A percentile compares a stretch with the other conserved stretches of the same genome.
Conservation (phyloP, 2,888 invertebrate genomes). For the Epiblema foenella region DNA sequence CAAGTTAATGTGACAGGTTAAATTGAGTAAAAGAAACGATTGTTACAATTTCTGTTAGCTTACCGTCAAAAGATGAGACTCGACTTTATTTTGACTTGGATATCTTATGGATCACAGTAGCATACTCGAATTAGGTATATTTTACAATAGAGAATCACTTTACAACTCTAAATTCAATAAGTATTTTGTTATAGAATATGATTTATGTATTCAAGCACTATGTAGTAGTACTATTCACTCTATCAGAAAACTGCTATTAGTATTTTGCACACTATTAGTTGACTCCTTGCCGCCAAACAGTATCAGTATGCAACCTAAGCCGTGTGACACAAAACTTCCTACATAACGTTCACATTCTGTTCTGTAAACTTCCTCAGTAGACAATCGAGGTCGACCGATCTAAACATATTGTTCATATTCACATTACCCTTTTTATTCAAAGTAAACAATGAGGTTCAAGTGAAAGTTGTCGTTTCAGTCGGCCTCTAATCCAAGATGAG, state of each 20-base stretch:
- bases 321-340: slow-evolving; percentile 48
- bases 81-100: not conserved
- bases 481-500: slow-evolving; percentile 63
- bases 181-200: slow-evolving; percentile 50
- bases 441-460: not conserved
- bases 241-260: slow-evolving; percentile 49
- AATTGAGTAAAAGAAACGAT: not conserved
- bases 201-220: slow-evolving; percentile 61
- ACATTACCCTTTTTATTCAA: not conserved
- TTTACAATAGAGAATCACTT: slow-evolving; percentile 12
- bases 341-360: slow-evolving; percentile 46
- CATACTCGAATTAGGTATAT: slow-evolving; percentile 5
- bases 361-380: slow-evolving; percentile 45
- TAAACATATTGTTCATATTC: not conserved
- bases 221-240: slow-evolving; percentile 52
- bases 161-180: slow-evolving; percentile 43
- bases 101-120: slow-evolving; percentile 14
- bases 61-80: slow-evolving; percentile 17
- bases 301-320: slow-evolving; percentile 46
- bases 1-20: slow-evolving; percentile 7
- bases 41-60: slow-evolving; percentile 5
- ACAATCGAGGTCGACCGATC: slow-evolving; percentile 51
- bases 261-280: slow-evolving; percentile 53
- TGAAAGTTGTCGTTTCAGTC: slow-evolving; percentile 48
- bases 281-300: slow-evolving; percentile 46